phyloP scores from a whole-genome alignment of 2,888 invertebrate genomes.

The Eudemis profundana region DNA sequence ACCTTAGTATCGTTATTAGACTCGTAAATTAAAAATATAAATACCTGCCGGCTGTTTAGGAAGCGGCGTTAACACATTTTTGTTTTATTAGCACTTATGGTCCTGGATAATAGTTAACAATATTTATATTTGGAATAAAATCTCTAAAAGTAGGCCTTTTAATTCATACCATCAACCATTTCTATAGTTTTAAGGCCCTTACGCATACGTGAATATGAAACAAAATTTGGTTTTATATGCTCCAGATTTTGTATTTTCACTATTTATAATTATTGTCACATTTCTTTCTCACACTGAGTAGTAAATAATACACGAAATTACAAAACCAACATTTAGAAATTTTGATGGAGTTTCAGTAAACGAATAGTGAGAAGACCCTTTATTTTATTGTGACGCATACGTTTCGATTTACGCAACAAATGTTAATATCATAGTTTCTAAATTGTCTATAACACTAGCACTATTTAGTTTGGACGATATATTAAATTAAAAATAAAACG shows the following conservation, averaged over 20 bases:
- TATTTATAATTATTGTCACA: not conserved
- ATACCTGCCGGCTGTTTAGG: conserved; percentile 10
- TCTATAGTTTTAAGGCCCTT: conserved; percentile 1
- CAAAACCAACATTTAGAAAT: not conserved
- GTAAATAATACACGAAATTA: not conserved
- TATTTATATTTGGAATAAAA: conserved; percentile 26
- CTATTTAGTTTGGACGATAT: no score
- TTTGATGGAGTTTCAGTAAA: not conserved
- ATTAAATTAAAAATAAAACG: no score
- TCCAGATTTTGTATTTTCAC: not conserved
- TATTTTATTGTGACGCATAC: conserved; percentile 20
- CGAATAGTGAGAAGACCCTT: conserved; percentile 13
- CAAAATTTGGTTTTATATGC: not conserved
- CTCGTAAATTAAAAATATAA: not conserved
- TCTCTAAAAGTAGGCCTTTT: conserved; percentile 22
- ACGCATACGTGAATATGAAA: not conserved
- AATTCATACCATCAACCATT: conserved; percentile 26
- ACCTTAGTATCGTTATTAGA: not conserved
- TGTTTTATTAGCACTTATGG: conserved; percentile 15
- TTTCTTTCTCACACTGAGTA: no score
- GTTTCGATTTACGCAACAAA: conserved; percentile 10
- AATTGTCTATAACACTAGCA: no score
- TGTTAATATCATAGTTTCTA: not conserved
- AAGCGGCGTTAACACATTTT: conserved; percentile 1
- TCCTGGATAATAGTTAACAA: conserved; percentile 7